Percentiles rank a stretch among this genome's conserved stretches.
phyloP scores from a whole-genome alignment of 1,140 invertebrate genomes.

The Pseudachorutes palmiensis region DNA sequence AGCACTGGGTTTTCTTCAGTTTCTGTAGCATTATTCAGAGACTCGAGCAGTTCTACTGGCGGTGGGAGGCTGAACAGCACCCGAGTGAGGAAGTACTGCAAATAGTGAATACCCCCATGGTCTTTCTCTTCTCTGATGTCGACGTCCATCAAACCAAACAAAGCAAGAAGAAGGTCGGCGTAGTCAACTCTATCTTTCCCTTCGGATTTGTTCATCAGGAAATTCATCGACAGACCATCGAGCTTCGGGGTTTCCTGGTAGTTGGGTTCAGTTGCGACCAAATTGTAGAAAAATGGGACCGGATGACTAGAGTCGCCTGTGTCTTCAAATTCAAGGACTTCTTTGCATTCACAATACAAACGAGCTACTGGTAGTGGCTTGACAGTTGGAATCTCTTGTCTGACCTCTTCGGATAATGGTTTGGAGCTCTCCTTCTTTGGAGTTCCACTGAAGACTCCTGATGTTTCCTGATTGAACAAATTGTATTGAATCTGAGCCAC shows the following conservation, averaged over 20 bases:
- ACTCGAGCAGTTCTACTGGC: conserved; percentile 28
- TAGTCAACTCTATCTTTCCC: conserved; percentile 73
- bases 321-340: conserved; percentile 12
- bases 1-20: conserved; percentile 5
- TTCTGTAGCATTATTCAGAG: background rate
- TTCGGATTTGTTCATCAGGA: conserved; percentile 35
- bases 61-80: conserved; percentile 34
- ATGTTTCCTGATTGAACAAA: conserved; percentile 25
- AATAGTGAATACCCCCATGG: conserved; percentile 44
- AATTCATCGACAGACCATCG: conserved; percentile 65
- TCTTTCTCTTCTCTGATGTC: conserved; percentile 52
- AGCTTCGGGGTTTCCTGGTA: conserved; percentile 67
- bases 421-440: background rate
- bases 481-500: conserved; percentile 38
- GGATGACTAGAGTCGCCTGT: conserved; percentile 56
- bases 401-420: conserved; percentile 11
- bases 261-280: conserved; percentile 66
- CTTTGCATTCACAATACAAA: conserved; percentile 61
- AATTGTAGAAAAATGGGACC: conserved; percentile 77
- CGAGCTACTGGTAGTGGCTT: conserved; percentile 44
- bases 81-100: conserved; percentile 78
- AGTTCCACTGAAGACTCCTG: background rate
- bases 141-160: conserved; percentile 59
- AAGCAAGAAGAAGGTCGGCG: conserved; percentile 70
- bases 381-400: conserved; percentile 19